phyloP scores from a whole-genome alignment of 2,113 vertebrate genomes.

The Micromys minutus region DNA sequence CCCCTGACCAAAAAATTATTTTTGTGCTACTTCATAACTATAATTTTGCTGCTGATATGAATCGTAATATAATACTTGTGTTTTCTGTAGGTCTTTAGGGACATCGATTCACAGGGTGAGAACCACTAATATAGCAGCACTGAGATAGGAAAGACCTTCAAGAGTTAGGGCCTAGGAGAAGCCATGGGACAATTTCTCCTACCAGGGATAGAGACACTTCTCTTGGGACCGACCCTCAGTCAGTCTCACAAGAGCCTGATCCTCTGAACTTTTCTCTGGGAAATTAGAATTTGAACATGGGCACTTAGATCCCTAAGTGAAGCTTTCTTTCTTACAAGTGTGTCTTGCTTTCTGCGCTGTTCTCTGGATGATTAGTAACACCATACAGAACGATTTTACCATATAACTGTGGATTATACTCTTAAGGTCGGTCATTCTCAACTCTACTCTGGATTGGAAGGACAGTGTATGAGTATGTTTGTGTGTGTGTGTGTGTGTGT shows the following conservation, averaged over 20 bases:
- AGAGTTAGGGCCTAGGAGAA: not conserved
- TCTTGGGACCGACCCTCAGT: not conserved
- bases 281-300: not conserved
- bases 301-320: not conserved
- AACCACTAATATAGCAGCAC: accelerated
- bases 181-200: not conserved
- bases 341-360: not conserved
- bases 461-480: not conserved
- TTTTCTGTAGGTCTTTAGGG: not conserved
- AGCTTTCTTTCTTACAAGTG: not conserved
- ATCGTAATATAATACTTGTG: not conserved
- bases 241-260: not conserved
- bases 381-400: not conserved
- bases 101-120: not conserved
- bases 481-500: not conserved
- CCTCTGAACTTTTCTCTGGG: not conserved
- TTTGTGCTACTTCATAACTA: not conserved
- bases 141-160: not conserved
- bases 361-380: not conserved
- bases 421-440: not conserved
- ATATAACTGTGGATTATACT: not conserved
- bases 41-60: not conserved
- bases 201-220: not conserved
- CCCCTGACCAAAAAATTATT: not conserved
- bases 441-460: not conserved